Percentiles rank a stretch among this genome's conserved stretches.
These are phyloP conservation scores for Gastracanthus pulcherrimus DNA, from an alignment of 2,888 invertebrate species.

Conservation along the genomic window DNA sequence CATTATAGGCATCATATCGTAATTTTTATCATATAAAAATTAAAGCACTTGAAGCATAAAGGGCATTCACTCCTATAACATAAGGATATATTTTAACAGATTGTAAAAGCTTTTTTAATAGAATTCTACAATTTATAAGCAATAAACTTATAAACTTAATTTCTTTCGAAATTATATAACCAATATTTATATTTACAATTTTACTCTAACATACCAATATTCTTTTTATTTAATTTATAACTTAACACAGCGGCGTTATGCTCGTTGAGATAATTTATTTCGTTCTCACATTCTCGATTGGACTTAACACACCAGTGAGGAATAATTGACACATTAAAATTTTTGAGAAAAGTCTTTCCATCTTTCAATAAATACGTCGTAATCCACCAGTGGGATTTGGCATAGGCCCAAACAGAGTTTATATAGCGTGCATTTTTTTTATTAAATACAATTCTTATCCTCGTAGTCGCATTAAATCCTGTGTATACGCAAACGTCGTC, in stretches of 20 bases:
- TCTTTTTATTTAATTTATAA: slow-evolving; percentile 29
- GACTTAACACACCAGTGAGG: slow-evolving; percentile 53
- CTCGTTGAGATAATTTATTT: slow-evolving; percentile 27
- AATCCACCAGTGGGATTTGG: slow-evolving; percentile 41
- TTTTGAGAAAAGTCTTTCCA: slow-evolving; percentile 55
- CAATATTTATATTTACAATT: slow-evolving; percentile 28
- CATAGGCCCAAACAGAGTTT: slow-evolving; percentile 51
- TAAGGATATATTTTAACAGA: slow-evolving; percentile 21
- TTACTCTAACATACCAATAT: slow-evolving; percentile 27
- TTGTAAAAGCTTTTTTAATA: no score
- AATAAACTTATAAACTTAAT: slow-evolving; percentile 18
- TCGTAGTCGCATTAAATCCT: slow-evolving; percentile 43
- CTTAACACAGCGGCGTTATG: slow-evolving; percentile 17
- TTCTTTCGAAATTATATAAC: slow-evolving; percentile 32
- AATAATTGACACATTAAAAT: slow-evolving; percentile 60
- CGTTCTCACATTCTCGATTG: slow-evolving; percentile 46
- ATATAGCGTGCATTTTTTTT: slow-evolving; percentile 37
- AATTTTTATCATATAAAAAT: slow-evolving; percentile 39
- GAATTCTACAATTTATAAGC: slow-evolving; percentile 4
- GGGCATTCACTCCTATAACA: slow-evolving; percentile 1
- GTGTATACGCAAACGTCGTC: slow-evolving; percentile 42
- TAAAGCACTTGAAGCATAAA: slow-evolving; percentile 21
- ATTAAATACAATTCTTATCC: slow-evolving; percentile 37
- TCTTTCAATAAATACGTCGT: slow-evolving; percentile 45
- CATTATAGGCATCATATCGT: slow-evolving; percentile 30